Conservation (phyloP, 2,888 invertebrate species). For the Ophioninae sp. region DNA sequence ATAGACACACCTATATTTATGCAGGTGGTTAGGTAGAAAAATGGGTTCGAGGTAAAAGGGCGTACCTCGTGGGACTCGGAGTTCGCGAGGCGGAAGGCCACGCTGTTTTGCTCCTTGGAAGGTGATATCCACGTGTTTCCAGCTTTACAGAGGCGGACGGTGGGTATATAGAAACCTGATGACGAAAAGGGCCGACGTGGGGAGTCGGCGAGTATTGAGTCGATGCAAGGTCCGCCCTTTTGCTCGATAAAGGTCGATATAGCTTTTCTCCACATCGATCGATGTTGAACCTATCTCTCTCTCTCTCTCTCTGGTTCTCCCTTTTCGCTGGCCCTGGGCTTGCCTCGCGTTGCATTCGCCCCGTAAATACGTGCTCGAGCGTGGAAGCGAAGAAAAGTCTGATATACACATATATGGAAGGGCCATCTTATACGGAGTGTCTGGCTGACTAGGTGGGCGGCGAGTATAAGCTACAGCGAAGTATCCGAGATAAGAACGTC, state of each 20-base stretch:
- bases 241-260: neutral
- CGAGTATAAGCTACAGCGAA: constrained; percentile 42
- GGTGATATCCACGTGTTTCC: constrained; percentile 1
- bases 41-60: constrained; percentile 10
- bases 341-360: constrained; percentile 60
- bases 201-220: neutral
- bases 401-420: constrained; percentile 8
- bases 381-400: constrained; percentile 61
- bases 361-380: constrained; percentile 63
- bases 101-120: constrained; percentile 23
- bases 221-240: constrained; percentile 15
- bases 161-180: constrained; percentile 12
- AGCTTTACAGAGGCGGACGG: neutral
- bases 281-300: constrained; percentile 37
- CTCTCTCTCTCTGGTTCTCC: constrained; percentile 26
- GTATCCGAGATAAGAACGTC: constrained; percentile 55
- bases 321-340: constrained; percentile 42
- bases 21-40: neutral
- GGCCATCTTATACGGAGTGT: constrained; percentile 44
- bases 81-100: neutral
- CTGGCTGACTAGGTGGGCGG: constrained; percentile 55
- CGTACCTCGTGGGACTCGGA: constrained; percentile 12
- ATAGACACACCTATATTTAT: constrained; percentile 30
- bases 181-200: neutral
- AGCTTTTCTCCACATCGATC: constrained; percentile 58